phyloP scores from a whole-genome alignment of 2,113 vertebrate genomes.

The Chroicocephalus ridibundus region DNA sequence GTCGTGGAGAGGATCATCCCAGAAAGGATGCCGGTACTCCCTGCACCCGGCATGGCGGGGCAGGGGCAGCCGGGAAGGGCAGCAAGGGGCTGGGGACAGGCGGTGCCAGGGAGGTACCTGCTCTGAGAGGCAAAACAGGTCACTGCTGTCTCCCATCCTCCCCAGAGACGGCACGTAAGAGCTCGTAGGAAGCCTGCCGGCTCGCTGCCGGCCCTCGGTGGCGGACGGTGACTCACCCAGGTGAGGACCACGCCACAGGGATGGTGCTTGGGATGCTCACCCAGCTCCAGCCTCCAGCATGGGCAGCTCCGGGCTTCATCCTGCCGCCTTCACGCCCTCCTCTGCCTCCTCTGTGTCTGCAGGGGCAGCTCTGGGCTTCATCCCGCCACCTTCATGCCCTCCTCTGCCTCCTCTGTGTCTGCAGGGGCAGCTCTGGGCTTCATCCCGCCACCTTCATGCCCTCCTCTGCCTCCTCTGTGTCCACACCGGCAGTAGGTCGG shows the following conservation, averaged over 20 bases:
- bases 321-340: not conserved
- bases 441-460: no score
- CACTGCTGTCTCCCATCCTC: not conserved
- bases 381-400: no score
- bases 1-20: not conserved
- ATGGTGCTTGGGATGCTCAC: accelerated
- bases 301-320: not conserved
- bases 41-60: accelerated
- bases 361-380: no score
- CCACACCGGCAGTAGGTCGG: accelerated
- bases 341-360: not conserved
- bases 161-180: not conserved
- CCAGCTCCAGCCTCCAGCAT: not conserved
- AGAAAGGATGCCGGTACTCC: not conserved
- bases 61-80: not conserved
- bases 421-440: no score
- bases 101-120: accelerated
- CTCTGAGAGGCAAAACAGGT: not conserved
- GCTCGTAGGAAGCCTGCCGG: not conserved
- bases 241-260: not conserved
- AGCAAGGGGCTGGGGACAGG: not conserved
- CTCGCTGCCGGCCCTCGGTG: not conserved
- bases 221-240: not conserved
- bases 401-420: not conserved
- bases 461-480: no score